Evolutionary conservation across 1,140 invertebrate genomes (phyloP), one percentile per base, ranked within the genome.

Genomic region (Drosophila athabasca): DNA sequence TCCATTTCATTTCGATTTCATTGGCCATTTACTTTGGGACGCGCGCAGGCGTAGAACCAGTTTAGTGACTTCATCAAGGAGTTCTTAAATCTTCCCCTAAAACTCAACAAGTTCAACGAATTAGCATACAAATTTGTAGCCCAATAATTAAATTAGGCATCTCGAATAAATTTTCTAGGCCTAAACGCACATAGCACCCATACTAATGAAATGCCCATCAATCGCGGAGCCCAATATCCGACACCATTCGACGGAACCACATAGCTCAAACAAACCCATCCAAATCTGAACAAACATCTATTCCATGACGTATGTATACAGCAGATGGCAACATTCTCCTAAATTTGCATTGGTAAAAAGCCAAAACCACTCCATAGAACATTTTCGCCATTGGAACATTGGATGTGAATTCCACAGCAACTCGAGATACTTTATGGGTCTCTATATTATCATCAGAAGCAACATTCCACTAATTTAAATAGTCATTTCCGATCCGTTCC

Each of bases 41-140:
- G 51, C 48, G 35, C 66, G 66, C 44, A 74, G 65, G 55, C 70
- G 69, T 44, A 62, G 39, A 84, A 79, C 80, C 76, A 72, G 76
- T 84, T 84, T 64, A 70, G 62, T 76, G 62, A 54, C 67, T 78
- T 66, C 67, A 84, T 84, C 74, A 84, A 62, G 61, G 70, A 71
- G 67, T 66, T 58, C 60, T 69, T 22, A 64, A 71, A 51, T 57
- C 62, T 61, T 31, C 43, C 58, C 8, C 22, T 48, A 66, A 74
- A 69, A 29, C 45, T 66, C 55, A 55, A 24, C 79, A 22, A 81
- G 64, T 44, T 75, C 44, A 41, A 6, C 62, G n/a, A 15, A 83
- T 84, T 84, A 65, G 76, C 80, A 84, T 84, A 84, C 60, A 71
- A 75, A 83, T 82, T 83, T 83, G 75, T 50, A 75, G 60, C 41